Conservation (phyloP, 1,140 invertebrate genomes). For the Vanessa tameamea region DNA sequence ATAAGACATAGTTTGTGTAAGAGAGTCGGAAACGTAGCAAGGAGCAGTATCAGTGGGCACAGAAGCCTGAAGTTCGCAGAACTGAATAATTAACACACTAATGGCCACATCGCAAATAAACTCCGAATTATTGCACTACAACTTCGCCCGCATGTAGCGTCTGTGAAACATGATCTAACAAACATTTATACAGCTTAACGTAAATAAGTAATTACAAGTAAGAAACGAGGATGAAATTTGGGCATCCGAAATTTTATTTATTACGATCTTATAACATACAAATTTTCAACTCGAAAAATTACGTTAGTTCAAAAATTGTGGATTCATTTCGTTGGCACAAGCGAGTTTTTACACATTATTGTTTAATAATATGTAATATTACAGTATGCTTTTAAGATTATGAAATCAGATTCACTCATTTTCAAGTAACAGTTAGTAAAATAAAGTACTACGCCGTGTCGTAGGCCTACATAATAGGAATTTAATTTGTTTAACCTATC, state of each 20-base stretch:
- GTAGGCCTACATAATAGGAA: background rate
- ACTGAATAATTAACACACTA: slow-evolving; percentile 77
- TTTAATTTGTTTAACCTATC: no score
- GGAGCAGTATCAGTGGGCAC: slow-evolving; percentile 51
- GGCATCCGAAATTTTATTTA: background rate
- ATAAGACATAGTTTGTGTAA: background rate
- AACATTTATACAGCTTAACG: slow-evolving; percentile 37
- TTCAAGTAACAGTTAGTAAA: background rate
- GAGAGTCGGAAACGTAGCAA: slow-evolving; percentile 24
- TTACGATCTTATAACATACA: background rate
- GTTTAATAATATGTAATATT: no score
- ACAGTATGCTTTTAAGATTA: background rate
- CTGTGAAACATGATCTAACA: slow-evolving; percentile 32
- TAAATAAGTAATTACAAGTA: slow-evolving; percentile 34
- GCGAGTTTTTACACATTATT: no score
- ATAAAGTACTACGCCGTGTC: background rate
- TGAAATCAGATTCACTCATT: background rate
- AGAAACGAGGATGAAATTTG: slow-evolving; percentile 9
- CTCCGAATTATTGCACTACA: slow-evolving; percentile 66
- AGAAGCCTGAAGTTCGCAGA: slow-evolving; percentile 47
- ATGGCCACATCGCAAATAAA: slow-evolving; percentile 76
- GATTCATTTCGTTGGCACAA: background rate
- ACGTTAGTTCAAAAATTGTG: background rate
- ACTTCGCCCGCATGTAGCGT: slow-evolving; percentile 40
- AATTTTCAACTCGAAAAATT: background rate